Conservation (phyloP, 1,140 invertebrate species). For the Theocolax elegans region DNA sequence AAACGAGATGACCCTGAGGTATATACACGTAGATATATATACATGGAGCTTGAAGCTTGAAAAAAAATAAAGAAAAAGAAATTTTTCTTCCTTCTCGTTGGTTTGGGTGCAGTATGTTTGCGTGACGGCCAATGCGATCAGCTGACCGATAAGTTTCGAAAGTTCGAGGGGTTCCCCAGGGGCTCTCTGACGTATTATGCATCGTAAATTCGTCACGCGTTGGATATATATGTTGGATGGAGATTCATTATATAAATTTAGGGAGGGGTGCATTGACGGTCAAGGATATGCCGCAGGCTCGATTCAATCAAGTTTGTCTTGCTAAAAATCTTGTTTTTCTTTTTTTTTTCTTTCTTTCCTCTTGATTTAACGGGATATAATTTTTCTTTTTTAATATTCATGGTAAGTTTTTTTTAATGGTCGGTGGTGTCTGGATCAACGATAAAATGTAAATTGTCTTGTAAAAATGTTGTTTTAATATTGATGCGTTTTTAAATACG, state of each 20-base stretch:
- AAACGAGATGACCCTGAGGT: conserved; percentile 11
- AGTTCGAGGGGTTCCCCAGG: background rate
- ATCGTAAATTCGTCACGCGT: conserved; percentile 25
- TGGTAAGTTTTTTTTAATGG: conserved; percentile 8
- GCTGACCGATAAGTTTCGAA: conserved; percentile 18
- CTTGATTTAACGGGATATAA: too few species aligned
- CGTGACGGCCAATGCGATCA: conserved; percentile 30
- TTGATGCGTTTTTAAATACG: too few species aligned
- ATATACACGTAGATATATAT: background rate
- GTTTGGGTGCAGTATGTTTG: conserved; percentile 12
- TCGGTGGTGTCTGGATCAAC: too few species aligned
- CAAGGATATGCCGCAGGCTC: conserved; percentile 12
- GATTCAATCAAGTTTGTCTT: too few species aligned
- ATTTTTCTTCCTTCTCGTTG: background rate
- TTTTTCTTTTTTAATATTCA: background rate
- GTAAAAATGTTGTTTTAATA: too few species aligned
- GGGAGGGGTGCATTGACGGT: background rate
- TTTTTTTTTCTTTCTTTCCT: too few species aligned
- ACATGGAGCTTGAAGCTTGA: background rate
- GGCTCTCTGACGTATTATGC: background rate
- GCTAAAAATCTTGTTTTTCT: too few species aligned
- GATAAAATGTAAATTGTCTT: too few species aligned
- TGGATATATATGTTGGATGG: background rate
- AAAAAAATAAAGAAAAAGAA: background rate
- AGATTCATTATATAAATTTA: background rate